phyloP scores from a whole-genome alignment of 2,888 invertebrate species.

The Phytoseiulus persimilis region DNA sequence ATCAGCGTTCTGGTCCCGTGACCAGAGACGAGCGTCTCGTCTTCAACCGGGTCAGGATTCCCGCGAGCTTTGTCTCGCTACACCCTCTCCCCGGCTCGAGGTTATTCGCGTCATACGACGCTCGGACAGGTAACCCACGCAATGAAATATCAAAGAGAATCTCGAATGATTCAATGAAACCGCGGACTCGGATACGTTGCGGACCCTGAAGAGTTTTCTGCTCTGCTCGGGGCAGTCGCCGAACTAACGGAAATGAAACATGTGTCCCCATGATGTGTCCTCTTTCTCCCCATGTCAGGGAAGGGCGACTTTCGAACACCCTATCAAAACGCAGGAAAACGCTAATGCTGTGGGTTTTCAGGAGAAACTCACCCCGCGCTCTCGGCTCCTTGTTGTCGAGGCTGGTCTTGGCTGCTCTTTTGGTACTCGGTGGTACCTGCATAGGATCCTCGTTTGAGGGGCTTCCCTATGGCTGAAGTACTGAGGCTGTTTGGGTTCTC shows the following conservation, averaged over 20 bases:
- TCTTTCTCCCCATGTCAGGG: no score
- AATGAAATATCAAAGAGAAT: neutral
- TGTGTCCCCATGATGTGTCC: neutral
- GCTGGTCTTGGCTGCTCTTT: constrained; percentile 14
- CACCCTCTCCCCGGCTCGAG: neutral
- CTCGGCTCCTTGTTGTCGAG: constrained; percentile 13
- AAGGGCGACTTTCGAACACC: no score
- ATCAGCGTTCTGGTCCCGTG: neutral
- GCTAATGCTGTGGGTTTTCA: no score
- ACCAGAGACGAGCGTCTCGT: no score
- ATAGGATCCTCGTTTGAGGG: constrained; percentile 35
- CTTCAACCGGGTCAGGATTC: no score
- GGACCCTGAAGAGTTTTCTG: neutral
- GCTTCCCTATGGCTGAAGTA: constrained; percentile 36
- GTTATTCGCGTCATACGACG: neutral
- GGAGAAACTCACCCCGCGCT: neutral
- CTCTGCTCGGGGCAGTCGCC: neutral
- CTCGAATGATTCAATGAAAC: neutral
- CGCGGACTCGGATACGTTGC: neutral
- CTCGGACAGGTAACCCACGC: neutral
- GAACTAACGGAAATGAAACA: neutral
- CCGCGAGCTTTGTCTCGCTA: neutral
- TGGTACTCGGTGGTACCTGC: constrained; percentile 34
- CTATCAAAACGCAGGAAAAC: no score
- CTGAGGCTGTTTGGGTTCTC: constrained; percentile 35